These are phyloP conservation scores for Etia nguti DNA, from an alignment of 2,113 vertebrate species.

Conservation along the genomic window DNA sequence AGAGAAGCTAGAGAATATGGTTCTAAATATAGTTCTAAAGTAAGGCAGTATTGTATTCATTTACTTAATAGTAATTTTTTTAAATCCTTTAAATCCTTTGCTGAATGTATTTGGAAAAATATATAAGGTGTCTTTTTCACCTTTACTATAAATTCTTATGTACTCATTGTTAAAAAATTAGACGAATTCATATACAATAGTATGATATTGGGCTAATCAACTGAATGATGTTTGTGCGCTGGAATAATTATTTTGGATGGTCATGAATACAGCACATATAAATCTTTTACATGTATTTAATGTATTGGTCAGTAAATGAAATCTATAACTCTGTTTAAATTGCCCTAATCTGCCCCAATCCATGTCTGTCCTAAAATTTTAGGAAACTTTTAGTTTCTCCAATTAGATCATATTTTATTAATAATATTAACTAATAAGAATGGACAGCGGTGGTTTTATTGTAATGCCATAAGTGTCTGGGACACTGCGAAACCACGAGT, in stretches of 20 bases:
- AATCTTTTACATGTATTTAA: not conserved
- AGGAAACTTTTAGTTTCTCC: not conserved
- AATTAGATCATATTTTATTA: not conserved
- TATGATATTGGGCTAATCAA: not conserved
- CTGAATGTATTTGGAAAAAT: not conserved
- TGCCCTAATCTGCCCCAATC: not conserved
- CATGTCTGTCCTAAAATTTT: not conserved
- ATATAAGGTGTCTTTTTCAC: not conserved
- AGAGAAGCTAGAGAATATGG: not conserved
- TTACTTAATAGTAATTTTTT: not conserved
- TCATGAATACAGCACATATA: not conserved
- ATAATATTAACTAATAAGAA: not conserved
- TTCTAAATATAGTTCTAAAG: not conserved
- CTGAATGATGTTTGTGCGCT: not conserved
- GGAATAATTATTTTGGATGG: not conserved
- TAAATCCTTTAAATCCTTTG: not conserved
- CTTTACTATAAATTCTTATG: not conserved
- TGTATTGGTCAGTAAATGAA: not conserved
- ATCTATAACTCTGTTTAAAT: not conserved
- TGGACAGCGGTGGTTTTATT: not conserved
- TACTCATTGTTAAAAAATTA: not conserved
- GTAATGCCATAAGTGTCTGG: not conserved
- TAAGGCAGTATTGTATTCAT: not conserved
- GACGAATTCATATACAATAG: not conserved
- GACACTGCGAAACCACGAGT: not conserved